Evolutionary conservation across 2,113 vertebrate species (phyloP), one percentile per base, ranked within the genome.

Genomic region (Psittacus erithacus): DNA sequence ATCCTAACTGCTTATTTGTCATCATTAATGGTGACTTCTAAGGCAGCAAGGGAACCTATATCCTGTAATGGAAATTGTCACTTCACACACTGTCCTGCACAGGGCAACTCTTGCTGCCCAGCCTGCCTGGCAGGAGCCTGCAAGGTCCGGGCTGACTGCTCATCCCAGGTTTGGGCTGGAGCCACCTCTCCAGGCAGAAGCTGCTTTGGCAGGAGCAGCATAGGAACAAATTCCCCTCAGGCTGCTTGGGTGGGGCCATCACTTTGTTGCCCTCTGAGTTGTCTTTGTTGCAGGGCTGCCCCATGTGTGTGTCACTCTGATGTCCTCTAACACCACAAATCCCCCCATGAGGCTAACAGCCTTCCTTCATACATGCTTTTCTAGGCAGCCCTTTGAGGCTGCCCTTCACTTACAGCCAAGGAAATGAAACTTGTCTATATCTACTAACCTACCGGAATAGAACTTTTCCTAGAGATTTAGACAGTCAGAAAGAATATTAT

Each of bases 221-320:
- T 55, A 22, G 18, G 31, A 6, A 49, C 76, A 70, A 81, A 27
- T 7, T 33, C 17, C 23, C 53, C 43, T 77, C 0, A 0, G 59
- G 77, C 35, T 81, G 44, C 69, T 47, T 2, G 1, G 11, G 28
- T 38, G 17, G 17, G 25, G 8, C 18, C 31, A 14, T 16, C 0
- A 1, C 14, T 64, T 49, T 39, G 18, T 27, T 65, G 27, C 18
- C 31, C 28, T 11, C 35, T 52, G 24, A n/a, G 10, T n/a, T 41
- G 17, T 27, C 22, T 16, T 19, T 20, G 49, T 14, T 9, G 13
- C 39, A 50, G 68, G 0, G 1, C 33, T 86, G 81, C 38, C 49
- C 44, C 2, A 0, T 0, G 1, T 0, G 0, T 0, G 0, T 8
- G 8, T 55, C 2, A 1, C n/a, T 86, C 27, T 0, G 0, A 15